Base-by-base conservation (phyloP, 2,113 vertebrate species). In the Gasterosteus nipponicus region DNA sequence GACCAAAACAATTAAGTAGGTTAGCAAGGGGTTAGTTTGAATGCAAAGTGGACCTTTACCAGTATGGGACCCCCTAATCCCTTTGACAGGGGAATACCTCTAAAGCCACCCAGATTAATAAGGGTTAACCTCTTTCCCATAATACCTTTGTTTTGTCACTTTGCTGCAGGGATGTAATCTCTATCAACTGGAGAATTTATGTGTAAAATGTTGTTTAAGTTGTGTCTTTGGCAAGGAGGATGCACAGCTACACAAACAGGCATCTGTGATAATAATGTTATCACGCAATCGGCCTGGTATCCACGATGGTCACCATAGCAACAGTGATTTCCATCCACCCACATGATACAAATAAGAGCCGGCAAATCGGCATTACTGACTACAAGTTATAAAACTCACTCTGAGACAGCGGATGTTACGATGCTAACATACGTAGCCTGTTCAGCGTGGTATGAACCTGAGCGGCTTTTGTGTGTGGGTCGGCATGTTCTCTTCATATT, bases 271-370 rank as follows among this genome's bases (percentile, higher is more conserved):
- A 49, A 71, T 80, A 51, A 69, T 60, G 57, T 87, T 82, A 63
- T 62, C 66, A 82, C 77, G 73, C 81, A 86, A 73, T 86, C 70
- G 78, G 44, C 65, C 72, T 51, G 18, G 71, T 80, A 76, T 78
- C 85, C 68, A 86, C 22, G 77, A 64, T 72, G 77, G 83, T 78
- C 75, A 4, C 87, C 78, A 91, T 91, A 80, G 87, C 81, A 92
- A 92, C 84, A 0, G 78, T 53, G 60, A 75, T 85, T 84, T 87
- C 80, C 83, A 62, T 59, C 81, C 89, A 84, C 87, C 87, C 78
- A 90, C 87, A 75, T 75, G 67, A 35, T 70, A 53, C 26, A 57
- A 76, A 81, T 73, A 69, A 83, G 70, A 54, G 39, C 29, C 78
- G 39, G 65, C 57, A 66, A 38, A 80, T 31, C 35, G 69, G 41